Evolutionary conservation across 2,113 vertebrate species (phyloP).

Genomic region (Equus przewalskii): DNA sequence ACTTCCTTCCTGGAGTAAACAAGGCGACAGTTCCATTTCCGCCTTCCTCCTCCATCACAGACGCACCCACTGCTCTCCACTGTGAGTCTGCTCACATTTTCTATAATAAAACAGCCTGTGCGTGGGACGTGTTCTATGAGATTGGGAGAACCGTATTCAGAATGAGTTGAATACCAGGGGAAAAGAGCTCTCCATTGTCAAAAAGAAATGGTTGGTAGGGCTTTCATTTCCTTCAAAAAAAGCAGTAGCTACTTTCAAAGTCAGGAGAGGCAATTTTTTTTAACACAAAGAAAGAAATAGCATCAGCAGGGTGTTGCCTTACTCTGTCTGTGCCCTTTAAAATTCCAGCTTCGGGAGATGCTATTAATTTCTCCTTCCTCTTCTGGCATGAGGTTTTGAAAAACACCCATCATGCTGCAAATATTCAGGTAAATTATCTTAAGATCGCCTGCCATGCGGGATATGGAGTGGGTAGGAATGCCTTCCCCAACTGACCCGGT

Average conservation of each 20-base stretch:
- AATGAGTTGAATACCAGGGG: constrained; percentile 75
- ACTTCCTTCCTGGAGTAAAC: not conserved
- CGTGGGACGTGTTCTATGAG: not conserved
- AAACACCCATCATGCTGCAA: not conserved
- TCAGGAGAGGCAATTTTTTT: constrained; percentile 73
- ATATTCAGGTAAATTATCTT: not conserved
- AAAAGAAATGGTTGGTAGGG: constrained; percentile 80
- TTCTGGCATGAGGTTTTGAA: constrained; percentile 16
- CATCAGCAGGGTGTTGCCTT: constrained; percentile 83
- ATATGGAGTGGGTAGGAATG: not conserved
- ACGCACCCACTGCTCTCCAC: not conserved
- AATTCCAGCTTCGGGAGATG: constrained; percentile 69
- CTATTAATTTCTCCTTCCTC: constrained; percentile 80
- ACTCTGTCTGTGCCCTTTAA: constrained; percentile 80
- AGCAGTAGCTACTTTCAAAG: constrained; percentile 85
- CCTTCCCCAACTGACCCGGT: accelerated
- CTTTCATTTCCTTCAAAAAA: constrained; percentile 82
- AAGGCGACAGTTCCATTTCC: not conserved
- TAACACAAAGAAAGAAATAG: constrained; percentile 83
- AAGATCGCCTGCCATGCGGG: not conserved
- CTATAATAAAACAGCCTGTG: not conserved
- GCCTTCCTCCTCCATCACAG: accelerated
- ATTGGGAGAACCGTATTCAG: constrained; percentile 68
- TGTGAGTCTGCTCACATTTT: not conserved
- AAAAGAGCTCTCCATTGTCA: constrained; percentile 79